Conservation (phyloP, 2,888 invertebrate species). For the Rutpela maculata region DNA sequence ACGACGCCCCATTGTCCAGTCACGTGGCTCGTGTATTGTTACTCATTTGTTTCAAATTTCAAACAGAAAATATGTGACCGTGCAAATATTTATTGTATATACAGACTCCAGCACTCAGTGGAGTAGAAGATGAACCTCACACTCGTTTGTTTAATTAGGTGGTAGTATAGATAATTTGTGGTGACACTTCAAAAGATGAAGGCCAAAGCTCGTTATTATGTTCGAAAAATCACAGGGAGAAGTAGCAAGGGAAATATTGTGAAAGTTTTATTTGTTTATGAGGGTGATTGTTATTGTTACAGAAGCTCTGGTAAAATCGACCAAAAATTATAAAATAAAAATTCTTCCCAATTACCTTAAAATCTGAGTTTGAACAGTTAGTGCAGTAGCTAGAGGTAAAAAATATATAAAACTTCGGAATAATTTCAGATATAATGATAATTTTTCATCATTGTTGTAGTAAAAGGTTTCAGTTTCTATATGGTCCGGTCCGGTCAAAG, state of each 20-base stretch:
- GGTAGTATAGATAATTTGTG: background rate
- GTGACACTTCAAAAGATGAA: background rate
- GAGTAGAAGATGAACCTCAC: constrained; percentile 42
- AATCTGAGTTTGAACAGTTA: too few species aligned
- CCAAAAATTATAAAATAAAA: too few species aligned
- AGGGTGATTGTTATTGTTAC: too few species aligned
- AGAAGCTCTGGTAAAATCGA: too few species aligned
- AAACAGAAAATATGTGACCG: constrained; percentile 52
- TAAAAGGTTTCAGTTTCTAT: too few species aligned
- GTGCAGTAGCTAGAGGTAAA: too few species aligned
- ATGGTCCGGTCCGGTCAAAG: too few species aligned
- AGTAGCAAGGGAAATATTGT: background rate
- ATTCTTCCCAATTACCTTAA: too few species aligned
- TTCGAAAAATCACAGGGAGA: background rate
- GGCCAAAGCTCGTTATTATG: background rate
- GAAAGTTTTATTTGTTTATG: background rate
- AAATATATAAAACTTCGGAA: too few species aligned
- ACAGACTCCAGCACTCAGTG: constrained; percentile 13
- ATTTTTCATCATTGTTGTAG: too few species aligned
- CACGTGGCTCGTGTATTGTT: constrained; percentile 66
- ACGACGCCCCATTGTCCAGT: constrained; percentile 63
- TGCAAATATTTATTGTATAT: constrained; percentile 48
- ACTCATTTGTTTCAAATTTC: constrained; percentile 65
- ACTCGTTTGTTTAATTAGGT: constrained; percentile 31
- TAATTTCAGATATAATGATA: too few species aligned